Evolutionary conservation across 1,140 invertebrate genomes (phyloP), one percentile per base, ranked within the genome.

Genomic region (Rhizoglyphus robini): DNA sequence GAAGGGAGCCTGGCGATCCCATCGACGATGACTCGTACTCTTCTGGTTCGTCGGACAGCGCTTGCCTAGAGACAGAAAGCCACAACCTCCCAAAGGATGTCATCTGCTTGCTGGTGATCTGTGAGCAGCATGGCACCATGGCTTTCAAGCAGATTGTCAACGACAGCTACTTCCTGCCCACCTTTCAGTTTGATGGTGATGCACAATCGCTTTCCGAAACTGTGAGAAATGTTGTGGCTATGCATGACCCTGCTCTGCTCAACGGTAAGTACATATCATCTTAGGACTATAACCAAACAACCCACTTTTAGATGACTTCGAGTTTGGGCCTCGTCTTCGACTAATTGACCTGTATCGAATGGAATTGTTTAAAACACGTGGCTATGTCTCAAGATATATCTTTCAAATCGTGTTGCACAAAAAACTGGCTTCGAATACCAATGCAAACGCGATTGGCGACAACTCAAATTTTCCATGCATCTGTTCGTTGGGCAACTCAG

Each of bases 21-120:
- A 25, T 54, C 8, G 51, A 54, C 51, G 51, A 54, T 8, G 51
- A 54, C 51, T 54, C 51, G 15, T 54, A 54, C 20, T 54, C 20
- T 5, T 8, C 51, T 32, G 20, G 51, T 32, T 54, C 51, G 23
- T 11, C 51, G 5, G 51, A 54, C 8, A 15, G 8, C 20, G 31
- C 20, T 8, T 54, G 51, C 20, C 51, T 54, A 5, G 51, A 54
- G 20, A 8, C 51, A 23, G 58, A 60, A 27, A 60, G 27, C 36
- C 58, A 60, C 29, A 23, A 23, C 27, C 31, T 60, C 13, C 58
- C 58, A 2, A 60, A 60, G 27, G 58, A 60, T 60, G 29, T 60
- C 27, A 3, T 60, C 3, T 60, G 58, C 15, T n/a, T 60, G 2
- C n/a, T 60, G 3, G 11, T 60, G 11, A 60, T 60, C 2, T 60